Percentiles rank a stretch among this genome's conserved stretches.
phyloP scores from a whole-genome alignment of 2,888 invertebrate species.

The Beris morrisii region DNA sequence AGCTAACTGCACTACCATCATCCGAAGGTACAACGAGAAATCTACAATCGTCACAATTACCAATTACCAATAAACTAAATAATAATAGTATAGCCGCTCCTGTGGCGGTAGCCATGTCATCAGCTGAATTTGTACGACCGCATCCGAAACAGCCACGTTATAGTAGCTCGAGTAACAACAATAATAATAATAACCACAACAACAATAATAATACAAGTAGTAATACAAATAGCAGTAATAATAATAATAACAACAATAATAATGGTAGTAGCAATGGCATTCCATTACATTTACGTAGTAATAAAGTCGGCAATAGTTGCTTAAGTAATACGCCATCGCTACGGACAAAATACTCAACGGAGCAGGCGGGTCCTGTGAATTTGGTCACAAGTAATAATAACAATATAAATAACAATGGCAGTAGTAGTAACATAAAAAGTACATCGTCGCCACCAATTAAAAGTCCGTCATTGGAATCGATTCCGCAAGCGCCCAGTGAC shows the following conservation, averaged over 20 bases:
- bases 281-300: constrained; percentile 41
- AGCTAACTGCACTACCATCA: constrained; percentile 17
- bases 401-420: constrained; percentile 30
- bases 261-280: constrained; percentile 41
- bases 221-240: constrained; percentile 36
- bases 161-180: constrained; percentile 37
- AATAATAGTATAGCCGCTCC: constrained; percentile 34
- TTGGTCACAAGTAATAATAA: constrained; percentile 44
- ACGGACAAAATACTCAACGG: constrained; percentile 39
- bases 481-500: constrained; percentile 22
- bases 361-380: constrained; percentile 47
- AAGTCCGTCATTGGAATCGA: constrained; percentile 3
- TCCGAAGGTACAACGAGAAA: constrained; percentile 18
- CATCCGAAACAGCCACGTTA: constrained; percentile 46
- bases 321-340: constrained; percentile 30
- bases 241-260: constrained; percentile 28
- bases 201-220: constrained; percentile 21
- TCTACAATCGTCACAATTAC: constrained; percentile 1
- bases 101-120: constrained; percentile 42
- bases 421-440: constrained; percentile 12
- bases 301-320: constrained; percentile 34
- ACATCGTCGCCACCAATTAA: constrained; percentile 26
- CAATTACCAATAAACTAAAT: constrained; percentile 29
- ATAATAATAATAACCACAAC: constrained; percentile 37
- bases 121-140: constrained; percentile 46